Percentiles rank a stretch among this genome's conserved stretches.
Evolutionary conservation across 2,797 vertebrate genomes (phyloP).

Genomic region (Acanthurus leucopareius): DNA sequence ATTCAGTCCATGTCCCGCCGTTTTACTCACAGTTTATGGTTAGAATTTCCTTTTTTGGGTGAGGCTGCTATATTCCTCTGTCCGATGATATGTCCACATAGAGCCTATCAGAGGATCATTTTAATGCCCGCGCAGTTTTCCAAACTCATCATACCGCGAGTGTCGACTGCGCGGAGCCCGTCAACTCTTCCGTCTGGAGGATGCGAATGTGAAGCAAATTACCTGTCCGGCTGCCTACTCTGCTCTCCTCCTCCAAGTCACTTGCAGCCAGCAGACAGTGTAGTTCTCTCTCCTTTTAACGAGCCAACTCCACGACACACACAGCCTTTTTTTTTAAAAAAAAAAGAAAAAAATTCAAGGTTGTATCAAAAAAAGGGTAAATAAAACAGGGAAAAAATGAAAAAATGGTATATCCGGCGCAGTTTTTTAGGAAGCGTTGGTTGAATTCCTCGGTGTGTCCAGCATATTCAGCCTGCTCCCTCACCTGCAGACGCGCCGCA

Average conservation of each 20-base stretch:
- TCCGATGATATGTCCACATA: slow-evolving; percentile 65
- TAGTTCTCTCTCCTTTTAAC: slow-evolving; percentile 54
- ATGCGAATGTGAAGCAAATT: slow-evolving; percentile 51
- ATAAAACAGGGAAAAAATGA: neutral
- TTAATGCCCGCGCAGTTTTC: slow-evolving; percentile 67
- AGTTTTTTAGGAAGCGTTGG: slow-evolving; percentile 47
- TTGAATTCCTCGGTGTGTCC: slow-evolving; percentile 73
- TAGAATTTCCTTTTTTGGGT: slow-evolving; percentile 45
- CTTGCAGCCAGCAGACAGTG: slow-evolving; percentile 59
- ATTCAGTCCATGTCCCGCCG: slow-evolving; percentile 57
- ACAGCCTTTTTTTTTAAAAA: slow-evolving; percentile 5
- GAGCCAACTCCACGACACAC: slow-evolving; percentile 61
- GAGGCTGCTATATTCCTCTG: slow-evolving; percentile 68
- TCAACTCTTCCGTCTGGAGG: slow-evolving; percentile 50
- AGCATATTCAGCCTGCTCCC: slow-evolving; percentile 86
- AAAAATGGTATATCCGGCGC: slow-evolving; percentile 74
- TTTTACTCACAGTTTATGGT: slow-evolving; percentile 63
- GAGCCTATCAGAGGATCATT: slow-evolving; percentile 48
- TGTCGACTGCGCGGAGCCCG: slow-evolving; percentile 48
- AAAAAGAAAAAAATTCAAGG: neutral
- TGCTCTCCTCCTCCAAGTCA: slow-evolving; percentile 68
- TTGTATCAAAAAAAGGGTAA: neutral
- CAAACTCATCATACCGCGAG: slow-evolving; percentile 63
- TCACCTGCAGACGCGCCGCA: slow-evolving; percentile 94
- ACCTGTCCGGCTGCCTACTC: slow-evolving; percentile 66